Conservation (phyloP, 2,888 invertebrate species). For the Clostera curtula region DNA sequence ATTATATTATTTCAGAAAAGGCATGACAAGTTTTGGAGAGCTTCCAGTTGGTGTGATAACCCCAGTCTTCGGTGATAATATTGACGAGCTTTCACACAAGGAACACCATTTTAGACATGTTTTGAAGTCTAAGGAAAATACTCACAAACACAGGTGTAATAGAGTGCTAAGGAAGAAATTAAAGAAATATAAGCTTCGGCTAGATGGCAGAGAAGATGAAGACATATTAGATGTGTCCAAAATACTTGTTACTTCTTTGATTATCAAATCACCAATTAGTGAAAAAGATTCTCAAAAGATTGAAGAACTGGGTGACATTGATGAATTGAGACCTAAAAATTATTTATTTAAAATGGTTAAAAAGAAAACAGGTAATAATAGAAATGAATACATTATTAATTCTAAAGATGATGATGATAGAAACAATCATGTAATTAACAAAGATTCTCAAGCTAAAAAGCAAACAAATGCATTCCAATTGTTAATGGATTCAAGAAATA, state of each 20-base stretch:
- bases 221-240: slow-evolving; percentile 59
- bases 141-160: slow-evolving; percentile 40
- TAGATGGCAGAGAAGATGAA: slow-evolving; percentile 58
- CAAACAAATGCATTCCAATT: slow-evolving; percentile 77
- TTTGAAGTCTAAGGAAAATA: slow-evolving; percentile 40
- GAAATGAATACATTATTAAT: slow-evolving; percentile 11
- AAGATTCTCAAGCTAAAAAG: slow-evolving; percentile 25
- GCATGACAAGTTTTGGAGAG: slow-evolving; percentile 49
- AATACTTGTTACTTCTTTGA: slow-evolving; percentile 38
- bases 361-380: slow-evolving; percentile 30
- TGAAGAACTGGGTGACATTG: slow-evolving; percentile 15
- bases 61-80: slow-evolving; percentile 10
- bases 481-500: slow-evolving; percentile 80
- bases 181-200: slow-evolving; percentile 56
- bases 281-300: slow-evolving; percentile 10
- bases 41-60: slow-evolving; percentile 17
- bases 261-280: slow-evolving; percentile 45
- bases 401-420: slow-evolving; percentile 6
- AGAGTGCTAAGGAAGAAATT: slow-evolving; percentile 49
- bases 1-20: slow-evolving; percentile 40
- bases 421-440: slow-evolving; percentile 8
- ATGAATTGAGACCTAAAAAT: slow-evolving; percentile 38
- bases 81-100: slow-evolving; percentile 14
- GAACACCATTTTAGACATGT: slow-evolving; percentile 24
- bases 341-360: slow-evolving; percentile 57